A percentile compares a stretch with the other conserved stretches of the same genome.
Evolutionary conservation across 2,797 vertebrate genomes (phyloP).

Genomic region (Naso thynnoides): DNA sequence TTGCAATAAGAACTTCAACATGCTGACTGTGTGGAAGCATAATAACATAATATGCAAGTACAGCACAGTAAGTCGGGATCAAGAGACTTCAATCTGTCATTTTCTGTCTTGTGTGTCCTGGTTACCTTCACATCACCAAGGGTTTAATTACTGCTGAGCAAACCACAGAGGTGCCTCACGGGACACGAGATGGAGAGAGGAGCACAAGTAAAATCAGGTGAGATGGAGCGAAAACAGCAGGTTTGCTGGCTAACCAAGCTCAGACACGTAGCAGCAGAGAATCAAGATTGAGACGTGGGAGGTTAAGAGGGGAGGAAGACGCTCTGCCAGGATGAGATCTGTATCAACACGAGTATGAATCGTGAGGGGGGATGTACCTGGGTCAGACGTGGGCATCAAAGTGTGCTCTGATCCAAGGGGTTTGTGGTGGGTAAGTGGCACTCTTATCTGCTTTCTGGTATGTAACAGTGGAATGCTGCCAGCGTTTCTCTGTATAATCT

Average conservation of each 20-base stretch:
- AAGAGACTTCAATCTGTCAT: slow-evolving; percentile 46
- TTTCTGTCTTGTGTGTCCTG: slow-evolving; percentile 64
- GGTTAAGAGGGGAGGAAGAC: slow-evolving; percentile 1
- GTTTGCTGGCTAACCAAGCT: slow-evolving; percentile 23
- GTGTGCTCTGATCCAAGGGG: slow-evolving; percentile 43
- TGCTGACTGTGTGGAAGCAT: slow-evolving; percentile 46
- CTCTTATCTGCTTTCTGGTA: slow-evolving; percentile 32
- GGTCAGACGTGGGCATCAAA: slow-evolving; percentile 27
- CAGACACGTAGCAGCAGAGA: slow-evolving; percentile 18
- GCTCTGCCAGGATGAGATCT: slow-evolving; percentile 16
- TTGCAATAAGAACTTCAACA: slow-evolving; percentile 1
- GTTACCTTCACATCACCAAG: slow-evolving; percentile 77
- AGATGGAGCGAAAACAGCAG: slow-evolving; percentile 29
- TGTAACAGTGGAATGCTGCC: slow-evolving; percentile 23
- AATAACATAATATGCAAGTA: slow-evolving; percentile 31
- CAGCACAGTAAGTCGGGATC: slow-evolving; percentile 18
- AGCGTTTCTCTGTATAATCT: slow-evolving; percentile 7
- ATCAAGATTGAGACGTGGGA: slow-evolving; percentile 6
- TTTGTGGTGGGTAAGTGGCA: slow-evolving; percentile 55
- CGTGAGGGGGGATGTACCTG: slow-evolving; percentile 18
- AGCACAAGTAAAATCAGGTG: slow-evolving; percentile 52
- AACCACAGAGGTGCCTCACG: slow-evolving; percentile 62
- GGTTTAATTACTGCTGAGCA: slow-evolving; percentile 79
- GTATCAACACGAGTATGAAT: slow-evolving; percentile 23
- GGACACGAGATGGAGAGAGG: slow-evolving; percentile 39